These are phyloP conservation scores for Dastarcus helophoroides DNA, from an alignment of 2,888 invertebrate species.

Conservation along the genomic window DNA sequence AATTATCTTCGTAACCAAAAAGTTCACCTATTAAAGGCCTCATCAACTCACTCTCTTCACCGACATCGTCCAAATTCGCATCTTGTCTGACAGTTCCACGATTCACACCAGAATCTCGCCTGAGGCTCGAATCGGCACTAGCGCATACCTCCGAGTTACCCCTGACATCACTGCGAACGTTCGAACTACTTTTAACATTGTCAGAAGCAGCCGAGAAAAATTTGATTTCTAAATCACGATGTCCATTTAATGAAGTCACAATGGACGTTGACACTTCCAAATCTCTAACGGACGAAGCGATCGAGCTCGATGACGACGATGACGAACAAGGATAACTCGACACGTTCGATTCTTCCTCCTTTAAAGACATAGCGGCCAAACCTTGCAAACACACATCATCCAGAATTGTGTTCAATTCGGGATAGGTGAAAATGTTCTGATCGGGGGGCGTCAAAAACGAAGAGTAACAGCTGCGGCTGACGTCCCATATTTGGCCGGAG, in stretches of 20 bases:
- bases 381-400: no score
- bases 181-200: conserved; percentile 6
- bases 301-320: no score
- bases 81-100: no score
- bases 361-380: conserved; percentile 32
- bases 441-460: conserved; percentile 40
- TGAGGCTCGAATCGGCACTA: no score
- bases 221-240: conserved; percentile 67
- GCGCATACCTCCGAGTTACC: no score
- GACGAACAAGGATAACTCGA: no score
- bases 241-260: conserved; percentile 65
- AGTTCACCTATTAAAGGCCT: no score
- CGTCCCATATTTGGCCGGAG: conserved; percentile 63
- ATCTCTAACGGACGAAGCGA: conserved; percentile 31
- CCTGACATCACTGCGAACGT: background rate
- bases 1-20: no score
- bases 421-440: conserved; percentile 15
- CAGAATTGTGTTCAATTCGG: conserved; percentile 2
- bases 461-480: conserved; percentile 47
- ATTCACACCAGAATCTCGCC: no score
- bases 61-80: no score
- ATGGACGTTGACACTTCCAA: conserved; percentile 67
- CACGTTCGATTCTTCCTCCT: no score
- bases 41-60: no score
- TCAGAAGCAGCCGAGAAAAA: conserved; percentile 49